These are phyloP conservation scores for Halcyon malimbica DNA, from an alignment of 2,113 vertebrate species.

Conservation along the genomic window DNA sequence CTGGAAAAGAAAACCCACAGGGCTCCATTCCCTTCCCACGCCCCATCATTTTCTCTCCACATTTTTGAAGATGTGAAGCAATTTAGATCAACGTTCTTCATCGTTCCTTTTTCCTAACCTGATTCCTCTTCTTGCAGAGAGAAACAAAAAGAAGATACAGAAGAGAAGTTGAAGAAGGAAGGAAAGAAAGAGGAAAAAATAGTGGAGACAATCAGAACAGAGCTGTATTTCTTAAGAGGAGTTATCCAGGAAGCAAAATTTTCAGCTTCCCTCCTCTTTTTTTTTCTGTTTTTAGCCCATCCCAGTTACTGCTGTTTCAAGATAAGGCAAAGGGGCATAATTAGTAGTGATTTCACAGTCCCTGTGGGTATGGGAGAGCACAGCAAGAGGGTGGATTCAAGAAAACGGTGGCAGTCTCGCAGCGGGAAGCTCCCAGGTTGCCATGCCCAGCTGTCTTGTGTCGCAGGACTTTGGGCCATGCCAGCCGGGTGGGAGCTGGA, in stretches of 20 bases:
- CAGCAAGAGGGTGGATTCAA: neutral
- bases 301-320: neutral
- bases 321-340: neutral
- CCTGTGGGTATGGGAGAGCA: neutral
- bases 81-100: conserved; percentile 6
- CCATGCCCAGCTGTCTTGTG: neutral
- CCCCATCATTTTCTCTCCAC: conserved; percentile 42
- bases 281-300: neutral
- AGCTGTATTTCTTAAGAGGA: conserved; percentile 39
- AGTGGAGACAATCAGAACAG: conserved; percentile 51
- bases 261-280: neutral
- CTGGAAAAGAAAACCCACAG: conserved; percentile 40
- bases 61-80: conserved; percentile 50
- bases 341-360: neutral
- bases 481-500: conserved; percentile 25
- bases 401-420: neutral
- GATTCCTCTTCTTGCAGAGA: conserved; percentile 62
- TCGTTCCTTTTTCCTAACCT: conserved; percentile 35
- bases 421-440: neutral
- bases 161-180: conserved; percentile 54
- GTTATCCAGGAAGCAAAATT: neutral
- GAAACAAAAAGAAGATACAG: conserved; percentile 57
- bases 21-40: conserved; percentile 42
- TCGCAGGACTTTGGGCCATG: neutral
- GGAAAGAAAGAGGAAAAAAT: conserved; percentile 32